Evolutionary conservation across 2,113 vertebrate genomes (phyloP).

Genomic region (Siniperca chuatsi): DNA sequence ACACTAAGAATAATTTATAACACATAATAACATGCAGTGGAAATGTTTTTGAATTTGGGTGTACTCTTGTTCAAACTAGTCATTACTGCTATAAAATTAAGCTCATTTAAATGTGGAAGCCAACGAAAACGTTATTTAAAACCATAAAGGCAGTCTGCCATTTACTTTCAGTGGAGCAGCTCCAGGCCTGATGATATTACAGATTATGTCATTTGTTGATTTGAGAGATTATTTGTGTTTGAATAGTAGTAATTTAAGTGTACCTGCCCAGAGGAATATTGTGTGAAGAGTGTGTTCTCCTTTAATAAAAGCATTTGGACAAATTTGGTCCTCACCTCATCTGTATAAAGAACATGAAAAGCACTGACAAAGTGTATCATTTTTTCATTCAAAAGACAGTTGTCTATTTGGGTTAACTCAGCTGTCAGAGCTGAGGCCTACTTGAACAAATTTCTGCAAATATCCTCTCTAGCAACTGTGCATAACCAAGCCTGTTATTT

Average conservation of each 20-base stretch:
- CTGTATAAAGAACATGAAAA: slow-evolving; percentile 2
- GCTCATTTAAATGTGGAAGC: slow-evolving; percentile 28
- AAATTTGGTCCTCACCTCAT: background rate
- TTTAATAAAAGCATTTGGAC: background rate
- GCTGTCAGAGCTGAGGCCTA: slow-evolving; percentile 60
- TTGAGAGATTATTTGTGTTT: slow-evolving; percentile 35
- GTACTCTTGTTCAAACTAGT: slow-evolving; percentile 41
- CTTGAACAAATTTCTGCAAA: slow-evolving; percentile 78
- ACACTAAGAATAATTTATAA: slow-evolving; percentile 37
- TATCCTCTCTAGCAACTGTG: slow-evolving; percentile 75
- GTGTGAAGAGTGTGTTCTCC: background rate
- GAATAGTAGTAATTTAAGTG: background rate
- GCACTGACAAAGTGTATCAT: background rate
- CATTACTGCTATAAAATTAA: slow-evolving; percentile 38
- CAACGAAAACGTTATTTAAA: slow-evolving; percentile 47
- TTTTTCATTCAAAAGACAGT: slow-evolving; percentile 40
- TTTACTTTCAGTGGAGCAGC: slow-evolving; percentile 20
- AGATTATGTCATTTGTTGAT: slow-evolving; percentile 26
- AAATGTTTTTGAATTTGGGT: slow-evolving; percentile 31
- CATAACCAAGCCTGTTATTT: slow-evolving; percentile 85
- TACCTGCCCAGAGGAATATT: background rate
- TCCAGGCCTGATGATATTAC: slow-evolving; percentile 18
- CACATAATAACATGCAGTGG: slow-evolving; percentile 23
- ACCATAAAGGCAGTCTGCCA: slow-evolving; percentile 39
- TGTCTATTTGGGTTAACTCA: slow-evolving; percentile 50